These are phyloP conservation scores for Chromoteleia sp. DNA, from an alignment of 2,888 invertebrate genomes.

Conservation along the genomic window DNA sequence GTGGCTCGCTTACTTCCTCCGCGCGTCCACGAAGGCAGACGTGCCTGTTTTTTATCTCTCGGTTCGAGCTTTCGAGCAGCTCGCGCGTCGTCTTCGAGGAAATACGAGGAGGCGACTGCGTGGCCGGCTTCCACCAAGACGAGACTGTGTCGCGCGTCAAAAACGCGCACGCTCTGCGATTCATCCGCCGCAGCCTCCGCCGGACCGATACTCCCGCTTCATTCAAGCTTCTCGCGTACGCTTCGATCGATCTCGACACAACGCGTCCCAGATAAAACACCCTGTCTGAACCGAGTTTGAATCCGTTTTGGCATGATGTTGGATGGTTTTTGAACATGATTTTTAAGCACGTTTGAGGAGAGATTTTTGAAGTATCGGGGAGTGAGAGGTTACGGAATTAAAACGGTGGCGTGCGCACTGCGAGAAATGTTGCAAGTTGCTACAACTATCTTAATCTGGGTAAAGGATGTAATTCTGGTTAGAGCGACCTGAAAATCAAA, in stretches of 20 bases:
- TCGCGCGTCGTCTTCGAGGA: slow-evolving; percentile 48
- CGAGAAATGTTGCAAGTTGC: too few relatives aligned
- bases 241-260: slow-evolving; percentile 64
- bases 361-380: too few relatives aligned
- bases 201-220: slow-evolving; percentile 68
- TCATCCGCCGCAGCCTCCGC: slow-evolving; percentile 66
- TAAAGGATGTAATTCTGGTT: too few relatives aligned
- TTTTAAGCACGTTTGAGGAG: too few relatives aligned
- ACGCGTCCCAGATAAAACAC: slow-evolving; percentile 48
- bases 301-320: neutral
- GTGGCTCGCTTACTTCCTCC: neutral
- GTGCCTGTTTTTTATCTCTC: neutral
- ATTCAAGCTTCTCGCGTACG: slow-evolving; percentile 64
- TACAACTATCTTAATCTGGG: too few relatives aligned
- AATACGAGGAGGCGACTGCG: slow-evolving; percentile 59
- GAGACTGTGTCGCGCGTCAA: slow-evolving; percentile 56
- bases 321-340: too few relatives aligned
- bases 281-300: neutral
- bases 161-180: slow-evolving; percentile 67
- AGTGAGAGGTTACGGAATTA: too few relatives aligned
- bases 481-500: too few relatives aligned
- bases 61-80: slow-evolving; percentile 8
- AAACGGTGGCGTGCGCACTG: too few relatives aligned
- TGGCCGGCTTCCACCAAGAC: slow-evolving; percentile 65
- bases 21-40: neutral